Conservation (phyloP, 2,797 vertebrate genomes). For the Sebastes itinus region DNA sequence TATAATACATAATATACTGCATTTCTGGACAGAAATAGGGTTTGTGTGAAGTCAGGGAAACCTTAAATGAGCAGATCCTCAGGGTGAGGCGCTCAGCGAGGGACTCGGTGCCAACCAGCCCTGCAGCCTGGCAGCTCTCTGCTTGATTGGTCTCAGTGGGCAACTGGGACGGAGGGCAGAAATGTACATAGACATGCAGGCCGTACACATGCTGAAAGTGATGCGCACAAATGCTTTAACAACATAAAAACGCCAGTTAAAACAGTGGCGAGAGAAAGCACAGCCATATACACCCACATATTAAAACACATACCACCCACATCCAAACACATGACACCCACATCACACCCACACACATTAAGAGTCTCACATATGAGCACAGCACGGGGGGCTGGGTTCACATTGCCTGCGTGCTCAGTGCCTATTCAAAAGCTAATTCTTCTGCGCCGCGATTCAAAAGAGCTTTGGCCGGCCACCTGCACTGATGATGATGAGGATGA, state of each 20-base stretch:
- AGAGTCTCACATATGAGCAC: slow-evolving; percentile 55
- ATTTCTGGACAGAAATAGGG: slow-evolving; percentile 41
- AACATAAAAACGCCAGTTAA: neutral
- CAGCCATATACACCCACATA: slow-evolving; percentile 17
- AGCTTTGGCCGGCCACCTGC: slow-evolving; percentile 74
- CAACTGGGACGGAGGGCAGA: slow-evolving; percentile 58
- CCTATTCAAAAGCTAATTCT: slow-evolving; percentile 72
- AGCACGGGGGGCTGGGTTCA: slow-evolving; percentile 44
- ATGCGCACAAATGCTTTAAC: slow-evolving; percentile 22
- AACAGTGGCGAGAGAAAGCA: neutral
- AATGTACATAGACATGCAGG: slow-evolving; percentile 36
- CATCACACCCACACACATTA: slow-evolving; percentile 66
- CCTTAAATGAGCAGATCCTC: slow-evolving; percentile 70
- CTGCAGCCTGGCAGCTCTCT: slow-evolving; percentile 66
- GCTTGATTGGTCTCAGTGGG: slow-evolving; percentile 76
- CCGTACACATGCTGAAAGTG: neutral
- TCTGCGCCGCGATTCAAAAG: slow-evolving; percentile 51
- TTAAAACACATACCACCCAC: slow-evolving; percentile 58
- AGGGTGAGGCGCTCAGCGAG: slow-evolving; percentile 54
- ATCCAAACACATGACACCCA: slow-evolving; percentile 60
- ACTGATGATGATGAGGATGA: slow-evolving; percentile 35
- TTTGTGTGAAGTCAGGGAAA: slow-evolving; percentile 58
- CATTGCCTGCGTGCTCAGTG: slow-evolving; percentile 43
- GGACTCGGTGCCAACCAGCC: slow-evolving; percentile 58
- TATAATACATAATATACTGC: slow-evolving; percentile 27